phyloP scores from a whole-genome alignment of 1,140 invertebrate species.

The Drosophila subpulchrella region DNA sequence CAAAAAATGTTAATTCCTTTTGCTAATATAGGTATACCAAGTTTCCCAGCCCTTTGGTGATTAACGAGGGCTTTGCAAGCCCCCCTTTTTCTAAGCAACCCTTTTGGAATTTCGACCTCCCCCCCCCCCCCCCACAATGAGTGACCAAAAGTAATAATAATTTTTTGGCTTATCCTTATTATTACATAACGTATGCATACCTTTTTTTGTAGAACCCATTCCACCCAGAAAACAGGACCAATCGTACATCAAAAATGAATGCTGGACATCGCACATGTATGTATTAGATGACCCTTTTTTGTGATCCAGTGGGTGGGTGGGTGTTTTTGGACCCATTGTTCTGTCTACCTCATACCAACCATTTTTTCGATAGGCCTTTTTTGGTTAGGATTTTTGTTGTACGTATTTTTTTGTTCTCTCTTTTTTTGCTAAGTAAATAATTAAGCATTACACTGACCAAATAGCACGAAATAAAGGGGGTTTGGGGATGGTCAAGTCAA shows the following conservation, averaged over 20 bases:
- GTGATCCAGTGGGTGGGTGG: constrained; percentile 26
- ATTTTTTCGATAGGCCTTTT: constrained; percentile 70
- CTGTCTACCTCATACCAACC: constrained; percentile 12
- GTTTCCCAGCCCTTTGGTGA: constrained; percentile 8
- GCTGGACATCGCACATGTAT: constrained; percentile 31
- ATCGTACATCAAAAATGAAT: constrained; percentile 84
- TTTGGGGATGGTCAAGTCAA: constrained; percentile 19
- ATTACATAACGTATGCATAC: constrained; percentile 84
- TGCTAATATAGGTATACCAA: neutral
- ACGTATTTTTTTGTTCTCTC: constrained; percentile 16
- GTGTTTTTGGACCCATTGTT: constrained; percentile 52
- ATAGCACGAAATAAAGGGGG: constrained; percentile 45
- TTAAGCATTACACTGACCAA: constrained; percentile 83
- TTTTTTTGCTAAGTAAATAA: constrained; percentile 71
- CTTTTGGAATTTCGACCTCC: neutral
- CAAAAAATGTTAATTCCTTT: constrained; percentile 15
- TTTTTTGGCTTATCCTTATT: constrained; percentile 84
- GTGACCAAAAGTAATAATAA: constrained; percentile 83
- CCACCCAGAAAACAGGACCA: constrained; percentile 34
- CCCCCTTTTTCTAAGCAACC: constrained; percentile 13
- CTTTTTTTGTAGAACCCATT: constrained; percentile 50
- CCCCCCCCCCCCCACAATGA: neutral
- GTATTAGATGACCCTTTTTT: constrained; percentile 72
- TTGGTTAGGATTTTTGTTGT: constrained; percentile 24
- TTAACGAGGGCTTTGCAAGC: constrained; percentile 22